These are phyloP conservation scores for Masticophis lateralis DNA, from an alignment of 2,797 vertebrate species.

Conservation along the genomic window DNA sequence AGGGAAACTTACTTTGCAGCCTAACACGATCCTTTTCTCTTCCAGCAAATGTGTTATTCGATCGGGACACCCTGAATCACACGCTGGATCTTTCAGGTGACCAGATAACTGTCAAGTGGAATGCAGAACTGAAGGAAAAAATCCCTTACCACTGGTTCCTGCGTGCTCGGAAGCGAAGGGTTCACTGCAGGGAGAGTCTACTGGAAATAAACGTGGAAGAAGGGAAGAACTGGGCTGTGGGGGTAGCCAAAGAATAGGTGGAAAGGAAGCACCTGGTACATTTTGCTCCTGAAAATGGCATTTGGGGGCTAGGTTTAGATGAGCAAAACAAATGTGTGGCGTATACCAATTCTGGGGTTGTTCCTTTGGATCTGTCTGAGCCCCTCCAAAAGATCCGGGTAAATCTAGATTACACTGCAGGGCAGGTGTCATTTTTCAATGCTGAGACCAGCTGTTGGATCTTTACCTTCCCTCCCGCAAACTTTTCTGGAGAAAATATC, in stretches of 20 bases:
- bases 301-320: constrained; percentile 42
- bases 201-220: constrained; percentile 58
- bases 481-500: not conserved
- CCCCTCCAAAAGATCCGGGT: not conserved
- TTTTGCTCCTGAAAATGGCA: constrained; percentile 37
- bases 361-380: not conserved
- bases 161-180: constrained; percentile 51
- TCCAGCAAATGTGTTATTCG: constrained; percentile 44
- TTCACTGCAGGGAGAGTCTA: constrained; percentile 51
- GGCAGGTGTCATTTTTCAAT: not conserved
- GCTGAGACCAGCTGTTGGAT: not conserved
- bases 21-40: not conserved
- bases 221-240: constrained; percentile 50
- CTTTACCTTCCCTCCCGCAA: not conserved
- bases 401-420: not conserved
- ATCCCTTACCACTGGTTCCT: constrained; percentile 28
- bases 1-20: not conserved
- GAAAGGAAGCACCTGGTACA: constrained; percentile 32
- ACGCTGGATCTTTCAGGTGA: constrained; percentile 52
- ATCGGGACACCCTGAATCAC: constrained; percentile 40
- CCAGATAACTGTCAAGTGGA: constrained; percentile 25
- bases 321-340: not conserved
- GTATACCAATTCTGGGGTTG: not conserved
- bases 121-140: constrained; percentile 33
- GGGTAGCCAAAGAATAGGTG: constrained; percentile 41